Base-by-base conservation (phyloP, 2,113 vertebrate species). In the Leuciscus idus region DNA sequence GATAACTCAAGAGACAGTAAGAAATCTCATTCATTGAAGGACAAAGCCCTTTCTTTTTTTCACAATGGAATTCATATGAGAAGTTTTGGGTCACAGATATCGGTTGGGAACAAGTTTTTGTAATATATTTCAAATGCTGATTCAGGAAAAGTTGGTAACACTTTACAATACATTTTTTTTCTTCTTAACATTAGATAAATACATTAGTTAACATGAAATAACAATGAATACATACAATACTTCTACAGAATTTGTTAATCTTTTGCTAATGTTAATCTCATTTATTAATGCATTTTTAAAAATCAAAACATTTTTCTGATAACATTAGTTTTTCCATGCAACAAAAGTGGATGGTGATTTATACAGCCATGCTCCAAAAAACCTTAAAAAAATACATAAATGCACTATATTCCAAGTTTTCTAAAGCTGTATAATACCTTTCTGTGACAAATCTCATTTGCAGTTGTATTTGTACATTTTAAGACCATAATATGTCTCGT, bases 1-100 rank as follows among this genome's bases (percentile, higher is more conserved):
- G 79, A 76, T 86, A 86, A 75, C 79, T 48, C 28, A 33, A 36
- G 59, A 76, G 23, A 52, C 17, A 26, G 30, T 79, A 77, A 76
- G 50, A 46, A 64, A 43, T 36, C 19, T 33, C 39, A 64, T 66
- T 87, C 17, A 76, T 4, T 80, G 33, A 36, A 33, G 57, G 73
- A 13, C 23, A 33, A 73, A 64, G 8, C 17, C 72, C 48, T 28
- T 84, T 75, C 3, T 36, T 64, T 76, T 52, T 43, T 82, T 76
- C 6, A 79, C 77, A 79, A 39, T 61, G 19, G 10, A 59, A 59
- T 59, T 39, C 55, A n/a, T 59, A 36, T 36, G 12, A 28, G 46
- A 52, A 4, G 17, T n/a, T 59, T 57, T 36, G 5, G 52, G 33
- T 59, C 39, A 74, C 39, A 82, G 85, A 33, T 57, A 39, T 28